Conservation (phyloP, 2,888 invertebrate species). For the Myathropa florea region DNA sequence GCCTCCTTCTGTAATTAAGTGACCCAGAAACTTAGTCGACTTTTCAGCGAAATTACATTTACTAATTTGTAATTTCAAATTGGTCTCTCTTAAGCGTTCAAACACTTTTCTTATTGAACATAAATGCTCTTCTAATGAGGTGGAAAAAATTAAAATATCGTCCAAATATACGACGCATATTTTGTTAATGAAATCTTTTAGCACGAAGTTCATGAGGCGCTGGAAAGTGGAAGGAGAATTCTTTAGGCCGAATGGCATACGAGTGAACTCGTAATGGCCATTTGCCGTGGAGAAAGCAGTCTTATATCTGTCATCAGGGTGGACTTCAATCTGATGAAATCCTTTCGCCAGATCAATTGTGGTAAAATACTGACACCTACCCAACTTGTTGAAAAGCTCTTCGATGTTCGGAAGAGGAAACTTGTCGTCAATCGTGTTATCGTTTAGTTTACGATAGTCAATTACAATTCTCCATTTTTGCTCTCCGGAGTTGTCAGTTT, state of each 20-base stretch:
- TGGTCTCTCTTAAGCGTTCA: conserved; percentile 22
- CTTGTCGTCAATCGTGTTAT: conserved; percentile 58
- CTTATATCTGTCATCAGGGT: conserved; percentile 65
- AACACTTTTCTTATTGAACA: background rate
- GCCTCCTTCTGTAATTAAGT: conserved; percentile 25
- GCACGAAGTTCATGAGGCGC: conserved; percentile 72
- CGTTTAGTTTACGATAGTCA: conserved; percentile 21
- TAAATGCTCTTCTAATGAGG: conserved; percentile 16
- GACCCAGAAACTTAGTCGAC: conserved; percentile 28
- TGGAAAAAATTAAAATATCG: conserved; percentile 72
- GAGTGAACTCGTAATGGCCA: conserved; percentile 75
- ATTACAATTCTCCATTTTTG: conserved; percentile 40
- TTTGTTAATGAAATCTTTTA: conserved; percentile 70
- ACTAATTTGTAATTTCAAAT: conserved; percentile 58
- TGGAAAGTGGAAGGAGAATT: conserved; percentile 69
- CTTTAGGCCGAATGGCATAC: conserved; percentile 71
- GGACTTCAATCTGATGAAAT: no score
- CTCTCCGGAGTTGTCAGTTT: background rate
- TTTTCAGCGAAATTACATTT: conserved; percentile 17
- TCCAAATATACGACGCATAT: conserved; percentile 75
- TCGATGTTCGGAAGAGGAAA: conserved; percentile 72
- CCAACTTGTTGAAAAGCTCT: conserved; percentile 73
- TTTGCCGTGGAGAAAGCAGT: conserved; percentile 72
- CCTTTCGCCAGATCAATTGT: no score
- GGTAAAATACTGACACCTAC: conserved; percentile 73